These are phyloP conservation scores for Drosophila sucinea DNA, from an alignment of 1,140 invertebrate genomes.

Conservation along the genomic window DNA sequence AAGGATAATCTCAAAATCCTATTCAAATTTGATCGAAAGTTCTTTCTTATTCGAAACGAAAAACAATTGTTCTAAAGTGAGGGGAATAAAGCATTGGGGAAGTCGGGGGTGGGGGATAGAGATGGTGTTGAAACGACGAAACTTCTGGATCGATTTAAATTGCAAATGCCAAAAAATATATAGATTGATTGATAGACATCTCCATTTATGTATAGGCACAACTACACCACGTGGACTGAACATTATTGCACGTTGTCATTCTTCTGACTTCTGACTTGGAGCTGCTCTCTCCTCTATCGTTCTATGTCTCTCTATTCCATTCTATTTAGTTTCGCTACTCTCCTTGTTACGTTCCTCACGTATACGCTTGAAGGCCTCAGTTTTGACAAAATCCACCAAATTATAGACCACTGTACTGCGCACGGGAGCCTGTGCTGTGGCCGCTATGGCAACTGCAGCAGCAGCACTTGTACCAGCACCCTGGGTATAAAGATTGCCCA, in stretches of 20 bases:
- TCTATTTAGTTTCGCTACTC: conserved; percentile 52
- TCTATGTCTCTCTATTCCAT: background rate
- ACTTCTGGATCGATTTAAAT: background rate
- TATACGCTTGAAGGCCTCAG: conserved; percentile 94
- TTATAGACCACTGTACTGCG: conserved; percentile 89
- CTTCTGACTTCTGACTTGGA: conserved; percentile 17
- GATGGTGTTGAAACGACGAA: background rate
- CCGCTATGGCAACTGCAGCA: conserved; percentile 38
- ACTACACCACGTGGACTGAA: conserved; percentile 47
- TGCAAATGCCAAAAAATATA: background rate
- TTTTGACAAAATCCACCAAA: conserved; percentile 95
- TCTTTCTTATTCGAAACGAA: background rate
- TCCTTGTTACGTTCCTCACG: conserved; percentile 89
- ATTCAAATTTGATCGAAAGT: conserved; percentile 3
- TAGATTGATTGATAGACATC: conserved; percentile 31
- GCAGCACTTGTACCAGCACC: conserved; percentile 48
- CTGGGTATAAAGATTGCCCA: conserved; percentile 63
- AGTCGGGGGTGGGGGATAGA: too few relatives aligned
- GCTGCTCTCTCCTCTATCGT: background rate
- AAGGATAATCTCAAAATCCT: conserved; percentile 1
- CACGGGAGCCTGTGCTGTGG: conserved; percentile 46
- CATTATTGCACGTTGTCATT: conserved; percentile 60
- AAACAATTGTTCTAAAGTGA: conserved; percentile 3
- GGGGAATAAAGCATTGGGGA: background rate
- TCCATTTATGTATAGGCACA: conserved; percentile 53